Evolutionary conservation across 2,888 invertebrate genomes (phyloP).

Genomic region (Diplazon laetatorius): DNA sequence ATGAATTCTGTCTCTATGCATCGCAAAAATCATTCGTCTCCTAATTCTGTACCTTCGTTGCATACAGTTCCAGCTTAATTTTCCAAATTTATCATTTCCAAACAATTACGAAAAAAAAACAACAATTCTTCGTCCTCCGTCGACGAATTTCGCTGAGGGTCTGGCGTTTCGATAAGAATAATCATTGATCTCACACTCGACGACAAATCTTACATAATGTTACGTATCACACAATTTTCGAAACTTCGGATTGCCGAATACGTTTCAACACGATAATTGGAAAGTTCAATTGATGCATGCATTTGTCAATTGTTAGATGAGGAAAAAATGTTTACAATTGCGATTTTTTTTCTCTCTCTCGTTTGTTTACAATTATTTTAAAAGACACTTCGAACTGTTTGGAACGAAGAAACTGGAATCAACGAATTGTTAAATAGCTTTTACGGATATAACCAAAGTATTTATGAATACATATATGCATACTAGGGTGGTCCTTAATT

Average conservation of each 20-base stretch:
- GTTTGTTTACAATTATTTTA: neutral
- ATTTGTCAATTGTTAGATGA: neutral
- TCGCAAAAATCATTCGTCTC: slow-evolving; percentile 9
- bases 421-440: slow-evolving; percentile 4
- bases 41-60: neutral
- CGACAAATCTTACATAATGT: too few relatives aligned
- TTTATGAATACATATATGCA: too few relatives aligned
- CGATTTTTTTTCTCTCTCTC: neutral
- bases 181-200: too few relatives aligned
- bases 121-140: too few relatives aligned
- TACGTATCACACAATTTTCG: too few relatives aligned
- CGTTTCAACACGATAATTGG: neutral
- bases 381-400: slow-evolving; percentile 10
- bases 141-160: too few relatives aligned
- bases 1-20: slow-evolving; percentile 6
- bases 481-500: too few relatives aligned
- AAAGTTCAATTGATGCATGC: neutral
- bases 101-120: neutral
- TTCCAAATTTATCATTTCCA: neutral
- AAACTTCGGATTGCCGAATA: neutral
- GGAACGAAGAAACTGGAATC: slow-evolving; percentile 10
- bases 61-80: slow-evolving; percentile 15
- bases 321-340: neutral
- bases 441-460: neutral
- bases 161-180: too few relatives aligned